These are phyloP conservation scores for Drosophila athabasca DNA, from an alignment of 1,140 invertebrate species.

Conservation along the genomic window DNA sequence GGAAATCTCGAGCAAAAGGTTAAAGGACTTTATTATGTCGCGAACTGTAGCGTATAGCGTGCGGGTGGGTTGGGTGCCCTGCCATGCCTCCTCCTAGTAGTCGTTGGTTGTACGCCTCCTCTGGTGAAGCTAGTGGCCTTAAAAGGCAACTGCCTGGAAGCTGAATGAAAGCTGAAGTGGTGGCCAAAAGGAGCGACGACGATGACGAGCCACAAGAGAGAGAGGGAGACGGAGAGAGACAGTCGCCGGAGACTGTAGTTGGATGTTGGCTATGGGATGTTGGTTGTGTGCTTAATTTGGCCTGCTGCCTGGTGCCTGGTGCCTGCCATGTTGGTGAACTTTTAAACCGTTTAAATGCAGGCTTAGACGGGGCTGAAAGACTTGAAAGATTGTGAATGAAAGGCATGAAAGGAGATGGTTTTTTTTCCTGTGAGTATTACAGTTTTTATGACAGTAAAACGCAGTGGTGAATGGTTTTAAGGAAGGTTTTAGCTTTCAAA, in stretches of 20 bases:
- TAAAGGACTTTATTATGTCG: slow-evolving; percentile 62
- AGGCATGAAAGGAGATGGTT: too few species aligned
- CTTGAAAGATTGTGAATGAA: background rate
- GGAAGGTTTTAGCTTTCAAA: too few species aligned
- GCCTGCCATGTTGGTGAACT: slow-evolving; percentile 4
- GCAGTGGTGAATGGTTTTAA: too few species aligned
- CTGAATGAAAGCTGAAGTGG: slow-evolving; percentile 21
- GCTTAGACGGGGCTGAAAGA: background rate
- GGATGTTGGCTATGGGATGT: background rate
- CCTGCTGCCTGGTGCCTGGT: background rate
- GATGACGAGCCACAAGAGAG: background rate
- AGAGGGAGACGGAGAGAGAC: background rate
- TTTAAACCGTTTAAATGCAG: slow-evolving; percentile 7
- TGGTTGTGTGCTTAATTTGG: slow-evolving; percentile 19
- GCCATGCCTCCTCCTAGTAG: too few species aligned
- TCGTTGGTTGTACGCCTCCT: background rate
- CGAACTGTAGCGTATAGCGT: slow-evolving; percentile 17
- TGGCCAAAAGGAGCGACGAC: slow-evolving; percentile 1
- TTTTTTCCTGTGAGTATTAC: too few species aligned
- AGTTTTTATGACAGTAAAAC: too few species aligned
- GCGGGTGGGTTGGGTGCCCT: background rate
- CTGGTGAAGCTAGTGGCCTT: slow-evolving; percentile 12
- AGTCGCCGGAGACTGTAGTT: background rate
- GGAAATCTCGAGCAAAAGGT: slow-evolving; percentile 61
- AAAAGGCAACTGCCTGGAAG: slow-evolving; percentile 24